A percentile compares a stretch with the other conserved stretches of the same genome.
phyloP scores from a whole-genome alignment of 1,140 invertebrate genomes.

The Akabosia matsudoensis region DNA sequence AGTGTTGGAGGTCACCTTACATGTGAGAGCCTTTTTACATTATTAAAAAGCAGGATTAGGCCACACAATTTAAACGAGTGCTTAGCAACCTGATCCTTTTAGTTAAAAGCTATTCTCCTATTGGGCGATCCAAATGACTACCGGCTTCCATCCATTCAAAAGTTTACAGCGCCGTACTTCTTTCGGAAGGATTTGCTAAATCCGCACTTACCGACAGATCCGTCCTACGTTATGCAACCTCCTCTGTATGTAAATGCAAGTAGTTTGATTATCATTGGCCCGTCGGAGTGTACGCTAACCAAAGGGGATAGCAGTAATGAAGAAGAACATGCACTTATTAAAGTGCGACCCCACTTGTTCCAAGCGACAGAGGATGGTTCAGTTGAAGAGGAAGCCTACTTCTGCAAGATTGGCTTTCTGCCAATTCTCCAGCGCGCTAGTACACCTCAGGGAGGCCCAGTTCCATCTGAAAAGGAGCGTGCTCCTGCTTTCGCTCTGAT shows the following conservation, averaged over 20 bases:
- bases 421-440: not conserved
- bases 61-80: not conserved
- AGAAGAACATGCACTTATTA: not conserved
- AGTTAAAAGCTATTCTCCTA: conserved; percentile 5
- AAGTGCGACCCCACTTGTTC: not conserved
- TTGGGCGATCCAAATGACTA: conserved; percentile 3
- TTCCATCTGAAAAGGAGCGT: not conserved
- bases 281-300: not conserved
- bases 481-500: not conserved
- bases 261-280: not conserved
- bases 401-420: conserved; percentile 7
- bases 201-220: not conserved
- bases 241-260: not conserved
- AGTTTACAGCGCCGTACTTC: conserved; percentile 8
- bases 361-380: not conserved
- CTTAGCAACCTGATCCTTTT: not conserved
- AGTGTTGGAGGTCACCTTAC: not conserved
- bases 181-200: not conserved
- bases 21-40: not conserved
- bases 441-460: conserved; percentile 5
- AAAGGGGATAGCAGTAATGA: not conserved
- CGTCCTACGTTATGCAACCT: not conserved
- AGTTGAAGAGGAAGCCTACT: not conserved
- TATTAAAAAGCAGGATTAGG: not conserved
- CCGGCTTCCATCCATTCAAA: not conserved